phyloP scores from a whole-genome alignment of 2,888 invertebrate genomes.

The Aquatica leii region DNA sequence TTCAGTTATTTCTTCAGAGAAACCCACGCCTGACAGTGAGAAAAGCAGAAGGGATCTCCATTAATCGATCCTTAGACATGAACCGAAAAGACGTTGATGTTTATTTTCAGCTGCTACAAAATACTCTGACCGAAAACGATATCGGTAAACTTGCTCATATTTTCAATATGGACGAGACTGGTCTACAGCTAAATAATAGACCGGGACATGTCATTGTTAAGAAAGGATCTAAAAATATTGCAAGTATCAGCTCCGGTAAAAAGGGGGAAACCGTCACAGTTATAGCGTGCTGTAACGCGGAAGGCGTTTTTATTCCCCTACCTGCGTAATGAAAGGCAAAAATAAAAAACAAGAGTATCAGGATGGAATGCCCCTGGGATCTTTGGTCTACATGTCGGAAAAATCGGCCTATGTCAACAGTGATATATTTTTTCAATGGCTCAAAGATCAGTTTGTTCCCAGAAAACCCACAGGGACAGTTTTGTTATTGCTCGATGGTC shows the following conservation, averaged over 20 bases:
- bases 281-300: too few species aligned
- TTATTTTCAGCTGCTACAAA: background rate
- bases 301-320: conserved; percentile 43
- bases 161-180: too few species aligned
- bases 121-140: background rate
- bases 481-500: background rate
- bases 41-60: background rate
- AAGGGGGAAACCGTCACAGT: background rate
- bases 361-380: conserved; percentile 38
- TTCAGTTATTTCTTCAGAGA: background rate
- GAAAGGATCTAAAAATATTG: too few species aligned
- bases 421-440: background rate
- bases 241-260: background rate
- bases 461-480: too few species aligned
- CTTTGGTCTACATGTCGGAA: conserved; percentile 34
- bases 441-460: background rate
- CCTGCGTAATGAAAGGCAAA: conserved; percentile 46
- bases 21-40: background rate
- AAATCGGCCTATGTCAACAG: background rate
- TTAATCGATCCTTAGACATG: too few species aligned
- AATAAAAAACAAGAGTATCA: conserved; percentile 41
- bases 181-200: too few species aligned
- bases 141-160: too few species aligned
- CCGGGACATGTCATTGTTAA: too few species aligned
- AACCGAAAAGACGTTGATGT: background rate